Base-by-base conservation (phyloP, 2,797 vertebrate species). In the Ambastaia sidthimunki region DNA sequence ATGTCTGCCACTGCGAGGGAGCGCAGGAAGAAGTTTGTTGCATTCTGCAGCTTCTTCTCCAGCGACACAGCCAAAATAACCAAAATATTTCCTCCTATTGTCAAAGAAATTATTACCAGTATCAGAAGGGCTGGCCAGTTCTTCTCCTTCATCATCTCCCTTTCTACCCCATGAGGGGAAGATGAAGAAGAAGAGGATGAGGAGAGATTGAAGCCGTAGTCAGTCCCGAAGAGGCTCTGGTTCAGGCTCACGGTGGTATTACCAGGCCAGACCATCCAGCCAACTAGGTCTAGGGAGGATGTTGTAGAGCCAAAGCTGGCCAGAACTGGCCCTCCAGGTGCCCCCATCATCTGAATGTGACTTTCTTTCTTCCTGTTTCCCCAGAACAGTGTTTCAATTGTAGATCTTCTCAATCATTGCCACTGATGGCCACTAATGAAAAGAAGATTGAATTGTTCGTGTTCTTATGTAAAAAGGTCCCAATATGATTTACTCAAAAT, bases 41-140 rank as follows among this genome's bases (percentile, higher is more conserved):
- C 95, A 34, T 95, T 96, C 88, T 96, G 95, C 87, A 96, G 93
- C 85, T 96, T 96, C 89, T 95, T 96, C 88, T 96, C 95, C 88
- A 96, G 83, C 55, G 93, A 94, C 71, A 96, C 95, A 13, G 95
- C 95, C 93, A 96, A 91, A 86, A 96, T 96, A 69, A 96, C 95
- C 65, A 96, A 76, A 84, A 96, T 95, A 84, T 96, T 96, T 13
- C 95, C 95, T 76, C 93, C 93, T 52, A 96, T 93, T 44, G 95
- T 96, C 82, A 96, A 87, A 82, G 95, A 87, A 77, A 96, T 95
- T 85, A 96, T 91, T 55, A 95, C 85, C 62, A 95, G 81, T 83
- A 95, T 95, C 77, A 95, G 85, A 76, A 96, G 90, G 57, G 94
- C 95, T 0, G 94, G 94, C 95, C 95, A 96, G 85, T 96, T 96